phyloP scores from a whole-genome alignment of 2,797 vertebrate species.

The Gambelia wislizenii region DNA sequence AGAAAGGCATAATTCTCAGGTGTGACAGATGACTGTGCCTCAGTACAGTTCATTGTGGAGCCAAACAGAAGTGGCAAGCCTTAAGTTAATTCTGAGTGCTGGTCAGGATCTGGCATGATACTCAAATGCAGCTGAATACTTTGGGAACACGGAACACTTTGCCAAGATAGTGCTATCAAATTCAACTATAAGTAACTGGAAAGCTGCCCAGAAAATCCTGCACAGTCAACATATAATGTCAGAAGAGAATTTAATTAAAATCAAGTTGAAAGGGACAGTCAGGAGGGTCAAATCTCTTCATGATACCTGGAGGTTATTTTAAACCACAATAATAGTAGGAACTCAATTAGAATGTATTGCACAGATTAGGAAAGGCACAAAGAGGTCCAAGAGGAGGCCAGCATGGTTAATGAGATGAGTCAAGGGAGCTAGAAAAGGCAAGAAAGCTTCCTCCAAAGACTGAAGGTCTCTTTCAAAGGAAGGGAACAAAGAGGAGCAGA shows the following conservation, averaged over 20 bases:
- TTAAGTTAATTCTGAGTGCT: background rate
- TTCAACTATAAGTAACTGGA: constrained; percentile 29
- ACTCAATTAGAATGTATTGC: background rate
- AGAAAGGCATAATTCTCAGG: background rate
- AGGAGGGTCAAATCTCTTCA: background rate
- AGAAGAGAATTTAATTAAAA: constrained; percentile 20
- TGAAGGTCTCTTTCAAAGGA: background rate
- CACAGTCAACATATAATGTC: constrained; percentile 11
- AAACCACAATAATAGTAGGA: background rate
- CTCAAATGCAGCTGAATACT: background rate
- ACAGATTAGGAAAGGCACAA: background rate
- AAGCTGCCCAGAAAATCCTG: constrained; percentile 11
- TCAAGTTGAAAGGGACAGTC: constrained; percentile 13
- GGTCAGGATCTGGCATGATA: background rate
- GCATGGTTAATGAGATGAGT: background rate
- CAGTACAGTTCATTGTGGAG: background rate
- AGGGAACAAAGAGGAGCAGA: background rate
- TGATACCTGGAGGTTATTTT: constrained; percentile 4
- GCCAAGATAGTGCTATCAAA: background rate
- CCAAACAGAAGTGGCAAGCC: background rate
- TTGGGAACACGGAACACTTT: background rate
- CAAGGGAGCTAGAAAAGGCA: background rate
- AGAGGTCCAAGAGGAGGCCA: background rate
- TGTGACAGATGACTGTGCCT: background rate
- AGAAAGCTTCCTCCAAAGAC: background rate